These are phyloP conservation scores for Steinernema scapterisci DNA, from an alignment of 2,888 invertebrate species.

Conservation along the genomic window DNA sequence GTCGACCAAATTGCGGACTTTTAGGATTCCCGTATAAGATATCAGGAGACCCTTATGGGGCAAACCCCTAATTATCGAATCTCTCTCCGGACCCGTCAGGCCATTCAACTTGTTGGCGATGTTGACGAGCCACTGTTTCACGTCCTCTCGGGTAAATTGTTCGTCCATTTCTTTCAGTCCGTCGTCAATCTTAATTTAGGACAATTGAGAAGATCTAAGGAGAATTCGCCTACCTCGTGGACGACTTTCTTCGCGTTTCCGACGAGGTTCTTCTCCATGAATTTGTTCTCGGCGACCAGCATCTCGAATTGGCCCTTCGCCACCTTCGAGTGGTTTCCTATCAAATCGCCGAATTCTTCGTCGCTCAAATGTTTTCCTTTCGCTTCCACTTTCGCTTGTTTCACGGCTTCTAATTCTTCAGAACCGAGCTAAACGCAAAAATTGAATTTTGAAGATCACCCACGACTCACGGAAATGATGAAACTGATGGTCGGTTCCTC, in stretches of 20 bases:
- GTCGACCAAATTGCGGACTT: background rate
- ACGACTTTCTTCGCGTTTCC: slow-evolving; percentile 1
- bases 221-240: background rate
- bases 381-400: background rate
- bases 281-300: slow-evolving; percentile 4
- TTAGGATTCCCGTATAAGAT: background rate
- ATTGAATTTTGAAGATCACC: background rate
- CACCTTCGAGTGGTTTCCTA: slow-evolving; percentile 4
- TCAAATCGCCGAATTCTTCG: background rate
- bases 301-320: slow-evolving; percentile 4
- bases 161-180: slow-evolving; percentile 1
- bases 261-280: background rate
- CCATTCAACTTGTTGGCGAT: background rate
- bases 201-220: too few relatives aligned
- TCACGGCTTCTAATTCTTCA: slow-evolving; percentile 3
- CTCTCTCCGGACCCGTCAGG: background rate
- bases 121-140: background rate
- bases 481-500: background rate
- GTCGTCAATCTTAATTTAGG: background rate
- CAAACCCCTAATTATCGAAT: background rate
- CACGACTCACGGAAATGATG: background rate
- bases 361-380: background rate
- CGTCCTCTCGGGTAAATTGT: background rate
- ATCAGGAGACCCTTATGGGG: background rate
- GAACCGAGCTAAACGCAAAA: background rate